Conservation (phyloP, 2,797 vertebrate species). For the Phyllotis vaccarum region DNA sequence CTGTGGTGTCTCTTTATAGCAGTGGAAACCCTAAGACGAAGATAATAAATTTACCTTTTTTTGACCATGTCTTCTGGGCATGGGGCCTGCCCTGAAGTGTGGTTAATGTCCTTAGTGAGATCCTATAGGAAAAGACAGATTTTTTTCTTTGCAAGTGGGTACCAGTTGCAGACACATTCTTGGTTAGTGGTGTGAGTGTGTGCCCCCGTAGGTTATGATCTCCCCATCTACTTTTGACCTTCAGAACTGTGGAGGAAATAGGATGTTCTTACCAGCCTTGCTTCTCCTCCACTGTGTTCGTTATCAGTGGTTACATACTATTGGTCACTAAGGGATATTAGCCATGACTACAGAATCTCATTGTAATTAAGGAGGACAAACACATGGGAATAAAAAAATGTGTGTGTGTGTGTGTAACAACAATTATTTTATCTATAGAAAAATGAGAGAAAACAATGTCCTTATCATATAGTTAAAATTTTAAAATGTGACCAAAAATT, state of each 20-base stretch:
- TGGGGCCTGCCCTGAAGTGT: neutral
- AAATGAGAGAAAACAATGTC: neutral
- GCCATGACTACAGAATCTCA: neutral
- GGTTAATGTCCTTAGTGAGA: neutral
- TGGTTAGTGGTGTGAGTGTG: neutral
- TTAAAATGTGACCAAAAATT: neutral
- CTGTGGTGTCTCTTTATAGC: neutral
- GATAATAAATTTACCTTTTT: neutral
- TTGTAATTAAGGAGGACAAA: neutral
- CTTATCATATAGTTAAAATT: neutral
- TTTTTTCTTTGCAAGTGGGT: neutral
- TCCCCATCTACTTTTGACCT: fast-evolving
- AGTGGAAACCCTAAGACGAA: neutral
- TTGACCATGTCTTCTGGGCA: neutral
- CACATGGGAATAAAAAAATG: no score
- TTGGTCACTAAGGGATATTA: neutral
- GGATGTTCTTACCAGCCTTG: fast-evolving
- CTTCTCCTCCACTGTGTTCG: neutral
- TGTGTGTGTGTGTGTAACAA: no score
- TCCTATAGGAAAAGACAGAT: neutral
- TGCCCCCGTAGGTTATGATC: neutral
- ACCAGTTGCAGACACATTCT: neutral
- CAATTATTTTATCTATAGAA: neutral
- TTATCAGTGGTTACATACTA: neutral
- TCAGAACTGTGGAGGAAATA: no score